Base-by-base conservation (phyloP, 1,140 invertebrate species). In the Philopotamus ludificatus region DNA sequence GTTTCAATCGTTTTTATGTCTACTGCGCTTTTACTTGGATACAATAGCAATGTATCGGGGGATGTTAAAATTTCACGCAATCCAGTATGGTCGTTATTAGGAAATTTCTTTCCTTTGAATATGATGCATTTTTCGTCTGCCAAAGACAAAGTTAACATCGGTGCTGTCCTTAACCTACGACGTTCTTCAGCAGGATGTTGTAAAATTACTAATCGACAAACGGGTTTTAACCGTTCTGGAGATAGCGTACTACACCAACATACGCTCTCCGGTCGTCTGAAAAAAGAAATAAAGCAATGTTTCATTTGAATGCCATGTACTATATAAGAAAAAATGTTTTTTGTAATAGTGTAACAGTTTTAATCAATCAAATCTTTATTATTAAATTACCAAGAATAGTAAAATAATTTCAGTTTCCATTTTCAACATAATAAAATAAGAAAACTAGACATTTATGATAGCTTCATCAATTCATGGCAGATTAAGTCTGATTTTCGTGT, bases 171-270 rank as follows among this genome's bases (percentile, higher is more conserved):
- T 18, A 97, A 80, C 73, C 91, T 90, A 70, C 94, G 81, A 76
- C 93, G 92, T 72, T 94, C 92, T 84, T 97, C 94, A 68, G 92
- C 92, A 12, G 94, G 94, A 83, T 97, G 94, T 75, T 97, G 94
- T 1, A 97, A 79, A 62, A 97, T 84, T 65, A 94, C 86, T 44
- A 96, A 79, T 71, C 81, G 85, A 53, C 89, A 91, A 59, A 80
- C 75, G 8, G 89, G 86, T 47, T 77, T 73, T 4, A 95, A 69
- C 20, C 84, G 87, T 58, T 85, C 79, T 59, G 83, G 78, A 10
- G 92, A 92, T 60, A 96, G 77, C 44, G 86, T 90, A 21, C 84
- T 82, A 78, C 94, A 97, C 91, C 92, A 96, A 74, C 94, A 97
- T 25, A 95, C 94, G 42, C 82, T 84, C n/a, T 77, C 72, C 9